Conservation (phyloP, 2,888 invertebrate genomes). For the Diarsia mendica region DNA sequence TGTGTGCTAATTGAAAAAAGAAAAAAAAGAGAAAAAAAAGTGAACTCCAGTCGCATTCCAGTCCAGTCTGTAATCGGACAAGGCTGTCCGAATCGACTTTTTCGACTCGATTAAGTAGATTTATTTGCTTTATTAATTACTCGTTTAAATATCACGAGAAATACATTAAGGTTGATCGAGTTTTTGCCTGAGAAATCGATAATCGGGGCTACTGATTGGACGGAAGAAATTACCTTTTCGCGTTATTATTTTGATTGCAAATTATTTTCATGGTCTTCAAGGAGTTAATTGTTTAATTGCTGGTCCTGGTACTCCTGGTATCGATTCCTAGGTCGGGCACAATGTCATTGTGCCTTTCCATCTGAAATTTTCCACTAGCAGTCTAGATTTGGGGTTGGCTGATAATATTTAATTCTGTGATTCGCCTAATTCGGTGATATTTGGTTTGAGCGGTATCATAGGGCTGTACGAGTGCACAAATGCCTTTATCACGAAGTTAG, state of each 20-base stretch:
- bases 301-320: background rate
- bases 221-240: constrained; percentile 24
- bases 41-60: constrained; percentile 52
- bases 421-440: too few relatives aligned
- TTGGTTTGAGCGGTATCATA: too few relatives aligned
- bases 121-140: constrained; percentile 68
- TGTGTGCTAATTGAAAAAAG: constrained; percentile 43
- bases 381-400: too few relatives aligned
- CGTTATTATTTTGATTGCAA: constrained; percentile 18
- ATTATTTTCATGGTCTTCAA: background rate
- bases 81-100: constrained; percentile 60
- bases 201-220: constrained; percentile 20
- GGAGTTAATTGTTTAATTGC: constrained; percentile 6
- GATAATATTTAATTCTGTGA: too few relatives aligned
- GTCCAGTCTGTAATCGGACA: constrained; percentile 39
- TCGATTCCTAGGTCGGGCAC: background rate
- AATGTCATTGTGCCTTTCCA: background rate
- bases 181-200: constrained; percentile 42
- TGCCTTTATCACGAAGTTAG: too few relatives aligned
- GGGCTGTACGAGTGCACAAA: too few relatives aligned
- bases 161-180: constrained; percentile 53
- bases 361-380: background rate
- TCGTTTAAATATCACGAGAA: constrained; percentile 63
- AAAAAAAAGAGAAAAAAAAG: constrained; percentile 43
- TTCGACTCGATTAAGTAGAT: constrained; percentile 63